phyloP scores from a whole-genome alignment of 2,888 invertebrate genomes.

The Calameuta pallipes region DNA sequence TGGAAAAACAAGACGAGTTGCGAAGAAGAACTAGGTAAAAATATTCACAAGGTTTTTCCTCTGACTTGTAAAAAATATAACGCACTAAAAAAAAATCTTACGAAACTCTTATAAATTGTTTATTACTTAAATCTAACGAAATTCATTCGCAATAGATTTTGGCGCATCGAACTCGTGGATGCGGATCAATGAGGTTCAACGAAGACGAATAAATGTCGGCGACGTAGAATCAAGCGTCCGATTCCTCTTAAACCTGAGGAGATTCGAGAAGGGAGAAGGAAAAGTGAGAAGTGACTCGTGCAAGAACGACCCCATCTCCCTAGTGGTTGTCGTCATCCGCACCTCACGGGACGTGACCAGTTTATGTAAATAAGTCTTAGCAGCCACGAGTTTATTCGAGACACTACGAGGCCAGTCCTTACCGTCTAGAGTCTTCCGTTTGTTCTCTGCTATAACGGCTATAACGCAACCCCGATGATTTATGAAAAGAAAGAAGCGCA shows the following conservation, averaged over 20 bases:
- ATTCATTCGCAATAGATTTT: background rate
- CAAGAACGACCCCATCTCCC: background rate
- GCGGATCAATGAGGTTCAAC: background rate
- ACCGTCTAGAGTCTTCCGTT: background rate
- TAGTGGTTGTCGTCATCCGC: background rate
- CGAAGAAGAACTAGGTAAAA: background rate
- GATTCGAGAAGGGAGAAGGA: background rate
- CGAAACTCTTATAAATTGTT: background rate
- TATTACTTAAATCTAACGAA: background rate
- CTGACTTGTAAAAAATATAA: background rate
- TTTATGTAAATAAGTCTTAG: conserved; percentile 34
- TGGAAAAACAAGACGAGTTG: background rate
- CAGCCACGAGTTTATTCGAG: conserved; percentile 1
- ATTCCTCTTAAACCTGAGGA: background rate
- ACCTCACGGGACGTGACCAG: conserved; percentile 36
- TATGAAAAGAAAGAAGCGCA: background rate
- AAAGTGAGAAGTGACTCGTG: background rate
- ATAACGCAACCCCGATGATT: background rate
- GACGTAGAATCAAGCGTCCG: background rate
- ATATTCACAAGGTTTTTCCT: background rate
- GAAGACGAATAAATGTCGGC: background rate
- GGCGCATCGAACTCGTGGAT: background rate
- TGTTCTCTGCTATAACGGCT: background rate
- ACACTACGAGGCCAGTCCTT: background rate
- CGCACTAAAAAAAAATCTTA: background rate